Percentiles rank a stretch among this genome's conserved stretches.
These are phyloP conservation scores for Lepidurus arcticus DNA, from an alignment of 1,140 invertebrate genomes.

Conservation along the genomic window DNA sequence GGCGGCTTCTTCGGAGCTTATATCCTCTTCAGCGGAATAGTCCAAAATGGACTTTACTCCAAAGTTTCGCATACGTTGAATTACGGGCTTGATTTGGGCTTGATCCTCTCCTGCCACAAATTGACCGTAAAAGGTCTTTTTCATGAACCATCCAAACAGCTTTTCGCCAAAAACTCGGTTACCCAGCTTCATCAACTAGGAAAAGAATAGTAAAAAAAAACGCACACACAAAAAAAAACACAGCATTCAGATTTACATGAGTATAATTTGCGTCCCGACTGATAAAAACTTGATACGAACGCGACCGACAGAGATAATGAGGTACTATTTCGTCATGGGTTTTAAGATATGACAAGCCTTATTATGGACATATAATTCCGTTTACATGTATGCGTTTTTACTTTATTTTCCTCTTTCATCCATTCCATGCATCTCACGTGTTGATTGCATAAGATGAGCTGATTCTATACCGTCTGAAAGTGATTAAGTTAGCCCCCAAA, in stretches of 20 bases:
- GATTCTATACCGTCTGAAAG: neutral
- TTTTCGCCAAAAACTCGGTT: conserved; percentile 73
- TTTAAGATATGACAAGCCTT: neutral
- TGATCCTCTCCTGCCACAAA: conserved; percentile 96
- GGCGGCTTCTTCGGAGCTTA: conserved; percentile 81
- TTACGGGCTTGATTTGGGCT: conserved; percentile 72
- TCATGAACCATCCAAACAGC: conserved; percentile 84
- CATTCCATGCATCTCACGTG: neutral
- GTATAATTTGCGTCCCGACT: neutral
- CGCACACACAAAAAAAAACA: neutral
- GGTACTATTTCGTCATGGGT: neutral
- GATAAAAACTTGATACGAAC: neutral
- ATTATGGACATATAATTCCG: neutral
- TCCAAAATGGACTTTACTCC: conserved; percentile 98
- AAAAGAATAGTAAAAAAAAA: neutral
- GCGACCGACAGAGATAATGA: neutral
- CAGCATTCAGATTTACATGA: neutral
- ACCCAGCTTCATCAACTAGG: conserved; percentile 79
- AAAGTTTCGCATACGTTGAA: conserved; percentile 79
- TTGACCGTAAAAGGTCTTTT: conserved; percentile 94
- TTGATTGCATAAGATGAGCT: neutral
- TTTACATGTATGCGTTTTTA: neutral
- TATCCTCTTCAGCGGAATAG: conserved; percentile 96
- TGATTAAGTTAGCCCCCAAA: neutral
- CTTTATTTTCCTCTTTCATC: neutral